Base-by-base conservation (phyloP, 2,797 vertebrate genomes). In the Nothura maculosa region DNA sequence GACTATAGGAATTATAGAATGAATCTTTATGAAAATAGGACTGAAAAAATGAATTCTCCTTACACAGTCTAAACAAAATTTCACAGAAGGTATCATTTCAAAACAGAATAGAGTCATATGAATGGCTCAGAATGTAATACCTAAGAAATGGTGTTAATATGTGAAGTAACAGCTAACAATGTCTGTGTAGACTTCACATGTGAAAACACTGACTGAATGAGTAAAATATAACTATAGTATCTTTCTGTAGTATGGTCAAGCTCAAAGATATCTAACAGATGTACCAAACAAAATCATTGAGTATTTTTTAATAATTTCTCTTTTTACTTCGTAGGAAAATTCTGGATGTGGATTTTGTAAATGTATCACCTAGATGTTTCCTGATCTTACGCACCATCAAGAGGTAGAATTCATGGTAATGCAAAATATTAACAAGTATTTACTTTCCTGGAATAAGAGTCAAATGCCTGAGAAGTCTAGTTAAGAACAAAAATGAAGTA, bases 11-110 rank as follows among this genome's bases (percentile, higher is more conserved):
- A 10, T 84, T 85, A 25, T 50, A 55, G 79, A 84, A 82, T 4
- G 12, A 3, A 3, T 87, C 10, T 70, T 4, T 10, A 38, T 18
- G n/a, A 81, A 81, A 77, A 82, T 0, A 18, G 0, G 5, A 17
- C 34, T 43, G 24, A 64, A 77, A 85, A 74, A 69, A 16, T 54
- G 13, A 77, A 60, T 68, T 55, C 9, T 61, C 81, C 54, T 62
- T 24, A 30, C 4, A 40, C 57, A 72, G 52, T 20, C 7, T 36
- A 85, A 72, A 17, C 2, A 48, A 34, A 9, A 38, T 62, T 78
- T 82, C 47, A 73, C 17, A 58, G 45, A 68, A 63, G 2, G 3
- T 25, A 2, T 5, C 64, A 72, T 16, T 9, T 30, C 30, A 63
- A 76, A 81, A n/a, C 11, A 69, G 4, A 14, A 60, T 42, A 15